Evolutionary conservation across 2,113 vertebrate genomes (phyloP).

Genomic region (Ptychochromis oligacanthus): DNA sequence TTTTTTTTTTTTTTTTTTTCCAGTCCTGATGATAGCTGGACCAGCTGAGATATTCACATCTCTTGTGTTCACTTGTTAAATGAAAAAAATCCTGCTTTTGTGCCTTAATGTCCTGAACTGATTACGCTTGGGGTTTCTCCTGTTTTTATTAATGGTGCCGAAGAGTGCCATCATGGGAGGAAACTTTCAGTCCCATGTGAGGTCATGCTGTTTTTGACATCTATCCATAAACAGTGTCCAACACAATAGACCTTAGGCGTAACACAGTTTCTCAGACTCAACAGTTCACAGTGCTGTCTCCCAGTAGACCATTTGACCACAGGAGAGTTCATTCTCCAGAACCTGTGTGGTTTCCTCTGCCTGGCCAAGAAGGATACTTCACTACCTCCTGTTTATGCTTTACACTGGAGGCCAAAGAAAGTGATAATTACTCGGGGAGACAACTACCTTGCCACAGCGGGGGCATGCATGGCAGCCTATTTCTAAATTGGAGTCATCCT

Average conservation of each 20-base stretch:
- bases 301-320: slow-evolving; percentile 53
- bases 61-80: not conserved
- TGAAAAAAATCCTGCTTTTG: slow-evolving; percentile 41
- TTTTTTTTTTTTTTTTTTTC: not conserved
- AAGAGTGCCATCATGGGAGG: slow-evolving; percentile 8
- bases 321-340: slow-evolving; percentile 57
- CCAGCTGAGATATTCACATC: slow-evolving; percentile 8
- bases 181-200: slow-evolving; percentile 13
- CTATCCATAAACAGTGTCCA: slow-evolving; percentile 43
- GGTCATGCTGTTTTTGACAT: slow-evolving; percentile 40
- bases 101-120: slow-evolving; percentile 17
- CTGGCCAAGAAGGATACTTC: slow-evolving; percentile 48
- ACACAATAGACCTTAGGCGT: slow-evolving; percentile 41
- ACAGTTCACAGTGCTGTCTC: slow-evolving; percentile 17
- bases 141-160: slow-evolving; percentile 13
- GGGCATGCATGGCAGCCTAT: slow-evolving; percentile 28
- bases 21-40: not conserved
- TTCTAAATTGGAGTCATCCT: slow-evolving; percentile 64
- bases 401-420: slow-evolving; percentile 50
- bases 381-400: slow-evolving; percentile 69
- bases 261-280: slow-evolving; percentile 42
- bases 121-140: not conserved
- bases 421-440: slow-evolving; percentile 33
- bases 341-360: slow-evolving; percentile 57
- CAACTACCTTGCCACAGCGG: slow-evolving; percentile 18